phyloP scores from a whole-genome alignment of 2,888 invertebrate genomes.

The Cheilosia impressa region DNA sequence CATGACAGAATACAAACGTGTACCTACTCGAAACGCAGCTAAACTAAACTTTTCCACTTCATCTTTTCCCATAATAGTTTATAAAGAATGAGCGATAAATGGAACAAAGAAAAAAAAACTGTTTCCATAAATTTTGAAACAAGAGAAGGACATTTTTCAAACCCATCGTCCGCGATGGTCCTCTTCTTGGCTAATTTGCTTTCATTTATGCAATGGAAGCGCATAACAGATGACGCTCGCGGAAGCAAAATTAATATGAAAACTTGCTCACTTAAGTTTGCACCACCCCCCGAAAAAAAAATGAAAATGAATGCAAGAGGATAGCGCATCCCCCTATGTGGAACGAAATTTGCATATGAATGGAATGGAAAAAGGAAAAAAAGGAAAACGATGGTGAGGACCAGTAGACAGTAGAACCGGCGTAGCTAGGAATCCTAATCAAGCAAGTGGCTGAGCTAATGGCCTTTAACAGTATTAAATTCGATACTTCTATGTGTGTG shows the following conservation, averaged over 20 bases:
- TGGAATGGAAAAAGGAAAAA: conserved; percentile 36
- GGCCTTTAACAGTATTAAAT: conserved; percentile 69
- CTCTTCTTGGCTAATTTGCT: conserved; percentile 48
- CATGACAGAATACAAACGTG: conserved; percentile 1
- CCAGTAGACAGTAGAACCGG: background rate
- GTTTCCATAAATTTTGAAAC: conserved; percentile 38
- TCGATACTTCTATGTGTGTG: conserved; percentile 41
- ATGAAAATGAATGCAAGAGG: conserved; percentile 12
- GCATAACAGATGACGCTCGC: conserved; percentile 52
- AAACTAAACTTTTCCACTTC: conserved; percentile 3
- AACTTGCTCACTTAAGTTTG: conserved; percentile 40
- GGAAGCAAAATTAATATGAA: conserved; percentile 59
- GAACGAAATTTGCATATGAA: conserved; percentile 68
- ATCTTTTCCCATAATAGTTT: background rate
- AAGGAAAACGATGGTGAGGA: conserved; percentile 28
- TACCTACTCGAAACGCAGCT: background rate
- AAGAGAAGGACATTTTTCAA: background rate
- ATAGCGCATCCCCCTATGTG: background rate
- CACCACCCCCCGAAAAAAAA: conserved; percentile 24
- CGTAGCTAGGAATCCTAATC: conserved; percentile 60
- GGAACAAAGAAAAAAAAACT: conserved; percentile 7
- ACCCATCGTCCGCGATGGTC: background rate
- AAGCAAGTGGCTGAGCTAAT: conserved; percentile 70
- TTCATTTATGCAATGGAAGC: conserved; percentile 41
- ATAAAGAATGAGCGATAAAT: conserved; percentile 4